Evolutionary conservation across 2,888 invertebrate species (phyloP).

Genomic region (Petrolisthes cinctipes): DNA sequence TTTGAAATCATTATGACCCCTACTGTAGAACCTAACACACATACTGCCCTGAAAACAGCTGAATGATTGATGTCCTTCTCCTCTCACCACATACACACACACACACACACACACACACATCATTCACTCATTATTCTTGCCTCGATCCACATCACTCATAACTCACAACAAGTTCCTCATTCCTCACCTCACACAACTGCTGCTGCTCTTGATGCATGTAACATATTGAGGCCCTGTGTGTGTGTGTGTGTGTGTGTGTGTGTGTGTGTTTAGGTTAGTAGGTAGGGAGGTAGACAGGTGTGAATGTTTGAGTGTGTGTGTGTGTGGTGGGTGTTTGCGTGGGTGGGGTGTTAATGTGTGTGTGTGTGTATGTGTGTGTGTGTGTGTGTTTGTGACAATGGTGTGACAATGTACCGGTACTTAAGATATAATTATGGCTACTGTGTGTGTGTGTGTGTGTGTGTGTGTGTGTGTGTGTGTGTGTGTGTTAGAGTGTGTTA

Average conservation of each 20-base stretch:
- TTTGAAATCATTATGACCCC: too few relatives aligned
- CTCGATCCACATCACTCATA: too few relatives aligned
- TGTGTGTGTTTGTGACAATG: neutral
- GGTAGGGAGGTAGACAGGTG: neutral
- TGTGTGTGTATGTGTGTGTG: neutral
- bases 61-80: too few relatives aligned
- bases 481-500: neutral
- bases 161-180: too few relatives aligned
- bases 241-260: neutral
- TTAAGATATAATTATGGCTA: neutral
- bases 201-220: too few relatives aligned
- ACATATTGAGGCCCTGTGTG: too few relatives aligned
- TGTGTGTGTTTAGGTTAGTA: neutral
- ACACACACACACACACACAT: too few relatives aligned
- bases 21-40: too few relatives aligned
- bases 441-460: neutral
- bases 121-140: too few relatives aligned
- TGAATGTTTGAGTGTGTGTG: neutral
- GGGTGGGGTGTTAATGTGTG: neutral
- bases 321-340: neutral
- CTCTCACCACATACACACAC: too few relatives aligned
- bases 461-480: neutral
- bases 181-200: too few relatives aligned
- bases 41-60: too few relatives aligned
- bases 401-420: neutral